Percentiles rank a stretch among this genome's conserved stretches.
phyloP scores from a whole-genome alignment of 2,888 invertebrate genomes.

The Drosophila quinaria region DNA sequence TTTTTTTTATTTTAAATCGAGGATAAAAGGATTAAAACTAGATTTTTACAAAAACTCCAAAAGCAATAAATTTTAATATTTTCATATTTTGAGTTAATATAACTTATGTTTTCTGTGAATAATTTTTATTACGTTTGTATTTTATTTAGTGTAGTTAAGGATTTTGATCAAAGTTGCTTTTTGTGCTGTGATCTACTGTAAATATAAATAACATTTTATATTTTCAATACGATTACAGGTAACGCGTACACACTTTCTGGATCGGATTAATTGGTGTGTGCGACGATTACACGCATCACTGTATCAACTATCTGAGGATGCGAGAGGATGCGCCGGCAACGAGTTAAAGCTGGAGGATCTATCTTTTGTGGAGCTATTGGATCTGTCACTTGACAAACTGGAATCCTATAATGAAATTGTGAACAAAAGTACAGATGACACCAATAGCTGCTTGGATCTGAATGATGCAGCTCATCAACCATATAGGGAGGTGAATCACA shows the following conservation, averaged over 20 bases:
- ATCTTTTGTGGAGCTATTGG: conserved; percentile 82
- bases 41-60: too few relatives aligned
- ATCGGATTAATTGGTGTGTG: conserved; percentile 84
- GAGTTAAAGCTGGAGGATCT: conserved; percentile 60
- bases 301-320: conserved; percentile 26
- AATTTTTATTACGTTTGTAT: too few relatives aligned
- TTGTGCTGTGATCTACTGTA: too few relatives aligned
- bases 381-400: conserved; percentile 74
- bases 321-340: neutral
- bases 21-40: too few relatives aligned
- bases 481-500: conserved; percentile 69
- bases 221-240: conserved; percentile 16
- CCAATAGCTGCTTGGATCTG: neutral
- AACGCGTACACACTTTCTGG: conserved; percentile 81
- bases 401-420: conserved; percentile 71
- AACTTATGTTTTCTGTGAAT: too few relatives aligned
- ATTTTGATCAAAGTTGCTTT: too few relatives aligned
- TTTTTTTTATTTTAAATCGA: too few relatives aligned
- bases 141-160: too few relatives aligned
- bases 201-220: too few relatives aligned
- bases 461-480: conserved; percentile 66
- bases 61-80: too few relatives aligned
- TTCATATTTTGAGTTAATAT: too few relatives aligned
- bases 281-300: conserved; percentile 67
- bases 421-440: neutral